Conservation (phyloP, 2,888 invertebrate species). For the Muschampia plurimacula region DNA sequence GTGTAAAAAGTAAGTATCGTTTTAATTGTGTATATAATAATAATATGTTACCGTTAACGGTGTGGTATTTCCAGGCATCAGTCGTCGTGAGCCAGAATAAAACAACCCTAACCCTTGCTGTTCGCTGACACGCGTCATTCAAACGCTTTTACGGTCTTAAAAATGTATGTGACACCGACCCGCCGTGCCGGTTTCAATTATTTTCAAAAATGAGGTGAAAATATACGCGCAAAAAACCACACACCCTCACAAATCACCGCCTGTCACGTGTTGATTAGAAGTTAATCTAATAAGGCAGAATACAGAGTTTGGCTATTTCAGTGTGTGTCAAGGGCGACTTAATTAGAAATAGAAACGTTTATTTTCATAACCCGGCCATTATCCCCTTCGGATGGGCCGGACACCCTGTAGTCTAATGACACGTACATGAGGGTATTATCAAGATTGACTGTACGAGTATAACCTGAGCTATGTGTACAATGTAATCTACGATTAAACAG, state of each 20-base stretch:
- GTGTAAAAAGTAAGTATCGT: too few relatives aligned
- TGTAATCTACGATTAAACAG: too few relatives aligned
- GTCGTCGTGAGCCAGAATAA: neutral
- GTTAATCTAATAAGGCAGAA: constrained; percentile 1
- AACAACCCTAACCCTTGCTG: neutral
- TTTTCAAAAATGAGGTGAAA: constrained; percentile 9
- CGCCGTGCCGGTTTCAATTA: constrained; percentile 5
- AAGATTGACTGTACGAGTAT: too few relatives aligned
- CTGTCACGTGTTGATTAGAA: constrained; percentile 1
- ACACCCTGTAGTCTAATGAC: too few relatives aligned
- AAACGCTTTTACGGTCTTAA: constrained; percentile 20
- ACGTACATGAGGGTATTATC: too few relatives aligned
- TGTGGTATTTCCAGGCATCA: neutral
- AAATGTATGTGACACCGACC: constrained; percentile 8
- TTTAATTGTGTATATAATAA: too few relatives aligned
- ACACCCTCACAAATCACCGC: constrained; percentile 2
- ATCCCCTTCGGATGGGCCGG: too few relatives aligned
- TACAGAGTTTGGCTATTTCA: neutral
- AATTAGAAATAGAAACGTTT: too few relatives aligned
- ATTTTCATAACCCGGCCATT: too few relatives aligned
- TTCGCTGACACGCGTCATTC: neutral
- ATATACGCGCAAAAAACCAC: neutral
- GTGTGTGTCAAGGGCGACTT: neutral
- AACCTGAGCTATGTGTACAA: too few relatives aligned
- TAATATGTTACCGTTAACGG: neutral